Conservation (phyloP, 2,113 vertebrate species). For the Nibea albiflora region DNA sequence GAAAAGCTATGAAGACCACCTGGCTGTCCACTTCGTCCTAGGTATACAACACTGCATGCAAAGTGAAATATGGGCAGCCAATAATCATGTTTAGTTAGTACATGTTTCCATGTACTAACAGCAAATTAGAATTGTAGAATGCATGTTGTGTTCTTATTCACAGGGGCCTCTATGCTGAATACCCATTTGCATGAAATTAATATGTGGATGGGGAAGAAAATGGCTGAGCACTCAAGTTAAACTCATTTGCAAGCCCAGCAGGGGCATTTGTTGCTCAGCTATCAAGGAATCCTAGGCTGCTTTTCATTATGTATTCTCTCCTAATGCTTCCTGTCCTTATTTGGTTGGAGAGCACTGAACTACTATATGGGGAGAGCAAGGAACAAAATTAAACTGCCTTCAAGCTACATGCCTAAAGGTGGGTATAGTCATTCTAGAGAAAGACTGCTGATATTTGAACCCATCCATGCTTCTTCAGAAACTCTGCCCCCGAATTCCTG, state of each 20-base stretch:
- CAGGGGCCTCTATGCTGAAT: slow-evolving; percentile 36
- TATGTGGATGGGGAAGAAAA: slow-evolving; percentile 64
- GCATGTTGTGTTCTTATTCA: slow-evolving; percentile 49
- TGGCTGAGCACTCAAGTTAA: slow-evolving; percentile 74
- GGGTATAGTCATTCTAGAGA: too few relatives aligned
- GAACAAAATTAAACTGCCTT: slow-evolving; percentile 45
- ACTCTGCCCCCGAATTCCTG: too few relatives aligned
- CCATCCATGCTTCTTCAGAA: too few relatives aligned
- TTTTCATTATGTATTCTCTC: slow-evolving; percentile 72
- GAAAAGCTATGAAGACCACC: background rate
- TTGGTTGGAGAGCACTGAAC: slow-evolving; percentile 68
- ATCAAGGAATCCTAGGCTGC: slow-evolving; percentile 64
- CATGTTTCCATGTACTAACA: slow-evolving; percentile 55
- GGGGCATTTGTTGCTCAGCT: slow-evolving; percentile 67
- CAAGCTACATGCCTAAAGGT: background rate
- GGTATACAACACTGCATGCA: background rate
- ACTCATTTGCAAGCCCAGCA: slow-evolving; percentile 76
- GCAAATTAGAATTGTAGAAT: slow-evolving; percentile 49
- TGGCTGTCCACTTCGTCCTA: slow-evolving; percentile 13
- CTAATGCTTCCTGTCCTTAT: slow-evolving; percentile 56
- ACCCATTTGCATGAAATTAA: slow-evolving; percentile 78
- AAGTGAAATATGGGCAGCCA: slow-evolving; percentile 35
- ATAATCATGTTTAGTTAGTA: slow-evolving; percentile 34
- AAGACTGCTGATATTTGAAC: too few relatives aligned
- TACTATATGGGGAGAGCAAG: slow-evolving; percentile 13